Conservation (phyloP, 2,888 invertebrate genomes). For the Rhynchonema sp. region DNA sequence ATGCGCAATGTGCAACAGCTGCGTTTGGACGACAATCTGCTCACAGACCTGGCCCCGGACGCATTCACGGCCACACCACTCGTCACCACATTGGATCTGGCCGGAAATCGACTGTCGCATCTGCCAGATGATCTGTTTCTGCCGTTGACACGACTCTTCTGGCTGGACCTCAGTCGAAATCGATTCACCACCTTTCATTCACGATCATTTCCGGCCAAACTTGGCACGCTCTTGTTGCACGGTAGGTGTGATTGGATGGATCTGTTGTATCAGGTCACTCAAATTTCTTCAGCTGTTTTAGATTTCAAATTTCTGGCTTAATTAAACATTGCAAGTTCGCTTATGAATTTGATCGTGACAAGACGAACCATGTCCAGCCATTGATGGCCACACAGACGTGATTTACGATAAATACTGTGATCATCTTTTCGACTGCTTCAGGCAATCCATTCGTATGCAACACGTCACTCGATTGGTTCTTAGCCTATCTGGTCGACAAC, state of each 20-base stretch:
- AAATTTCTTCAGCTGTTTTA: no score
- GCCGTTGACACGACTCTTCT: not conserved
- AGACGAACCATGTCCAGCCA: no score
- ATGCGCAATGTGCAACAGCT: not conserved
- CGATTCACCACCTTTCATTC: not conserved
- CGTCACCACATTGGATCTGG: not conserved
- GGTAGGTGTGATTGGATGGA: not conserved
- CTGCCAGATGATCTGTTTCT: not conserved
- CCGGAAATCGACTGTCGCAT: not conserved
- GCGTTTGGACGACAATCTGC: not conserved
- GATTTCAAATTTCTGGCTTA: no score
- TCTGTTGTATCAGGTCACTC: no score
- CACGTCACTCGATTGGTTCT: slow-evolving; percentile 18
- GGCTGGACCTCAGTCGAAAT: not conserved
- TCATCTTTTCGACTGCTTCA: slow-evolving; percentile 1
- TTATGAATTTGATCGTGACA: no score
- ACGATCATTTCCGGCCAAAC: not conserved
- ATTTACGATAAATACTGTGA: no score
- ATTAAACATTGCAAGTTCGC: no score
- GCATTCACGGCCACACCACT: not conserved
- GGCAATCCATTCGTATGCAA: slow-evolving; percentile 22
- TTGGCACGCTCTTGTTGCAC: not conserved
- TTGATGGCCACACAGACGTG: no score
- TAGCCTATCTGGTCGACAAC: slow-evolving; percentile 15
- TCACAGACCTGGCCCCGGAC: not conserved